phyloP scores from a whole-genome alignment of 2,797 vertebrate genomes.

The Sus cebifrons region DNA sequence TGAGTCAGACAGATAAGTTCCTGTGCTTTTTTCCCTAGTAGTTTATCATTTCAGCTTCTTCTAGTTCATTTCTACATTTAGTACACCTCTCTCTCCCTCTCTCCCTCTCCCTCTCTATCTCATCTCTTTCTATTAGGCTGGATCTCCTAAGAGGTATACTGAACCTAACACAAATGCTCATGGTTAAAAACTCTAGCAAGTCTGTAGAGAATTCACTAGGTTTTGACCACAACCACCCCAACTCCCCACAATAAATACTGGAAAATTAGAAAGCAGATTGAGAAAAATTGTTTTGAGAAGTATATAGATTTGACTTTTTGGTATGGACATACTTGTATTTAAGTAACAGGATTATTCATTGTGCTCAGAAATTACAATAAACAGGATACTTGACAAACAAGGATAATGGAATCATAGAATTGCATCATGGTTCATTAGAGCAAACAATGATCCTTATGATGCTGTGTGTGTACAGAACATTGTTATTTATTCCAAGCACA shows the following conservation, averaged over 20 bases:
- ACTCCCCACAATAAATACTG: not conserved
- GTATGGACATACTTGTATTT: not conserved
- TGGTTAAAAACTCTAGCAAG: slow-evolving; percentile 7
- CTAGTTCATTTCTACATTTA: not conserved
- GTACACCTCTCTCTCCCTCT: not conserved
- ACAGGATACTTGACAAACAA: slow-evolving; percentile 61
- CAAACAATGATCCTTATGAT: slow-evolving; percentile 82
- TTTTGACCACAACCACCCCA: not conserved
- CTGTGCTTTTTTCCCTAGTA: not conserved
- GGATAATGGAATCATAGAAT: slow-evolving; percentile 60
- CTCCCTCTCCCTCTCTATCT: not conserved
- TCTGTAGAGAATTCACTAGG: not conserved
- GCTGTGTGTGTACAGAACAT: slow-evolving; percentile 29
- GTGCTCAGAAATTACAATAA: slow-evolving; percentile 68
- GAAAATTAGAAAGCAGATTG: slow-evolving; percentile 46
- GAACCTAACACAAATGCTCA: slow-evolving; percentile 34
- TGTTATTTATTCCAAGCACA: slow-evolving; percentile 60
- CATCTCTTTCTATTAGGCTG: not conserved
- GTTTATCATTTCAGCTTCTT: not conserved
- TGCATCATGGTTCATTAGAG: slow-evolving; percentile 78
- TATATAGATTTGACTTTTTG: not conserved
- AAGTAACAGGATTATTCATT: slow-evolving; percentile 46
- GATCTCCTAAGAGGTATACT: not conserved
- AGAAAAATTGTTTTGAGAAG: slow-evolving; percentile 39
- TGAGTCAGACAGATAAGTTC: not conserved